Evolutionary conservation across 2,797 vertebrate genomes (phyloP).

Genomic region (Ctenopoma multispine): DNA sequence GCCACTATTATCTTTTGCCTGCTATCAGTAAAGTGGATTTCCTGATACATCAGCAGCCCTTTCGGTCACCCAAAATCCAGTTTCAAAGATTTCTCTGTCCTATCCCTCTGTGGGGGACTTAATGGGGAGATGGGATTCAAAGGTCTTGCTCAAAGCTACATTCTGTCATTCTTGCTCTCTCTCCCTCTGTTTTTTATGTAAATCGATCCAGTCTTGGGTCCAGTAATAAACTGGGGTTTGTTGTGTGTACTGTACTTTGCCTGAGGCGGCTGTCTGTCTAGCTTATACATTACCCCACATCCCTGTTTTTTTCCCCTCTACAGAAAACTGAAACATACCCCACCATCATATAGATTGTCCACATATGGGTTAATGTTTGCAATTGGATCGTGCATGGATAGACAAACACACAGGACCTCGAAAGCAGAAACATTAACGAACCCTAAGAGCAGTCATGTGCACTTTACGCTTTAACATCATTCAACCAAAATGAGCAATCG

Average conservation of each 20-base stretch:
- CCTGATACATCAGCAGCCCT: conserved; percentile 62
- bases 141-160: conserved; percentile 68
- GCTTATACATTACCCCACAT: conserved; percentile 77
- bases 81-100: conserved; percentile 69
- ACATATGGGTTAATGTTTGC: conserved; percentile 73
- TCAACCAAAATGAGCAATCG: conserved; percentile 56
- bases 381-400: conserved; percentile 57
- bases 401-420: conserved; percentile 45
- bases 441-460: conserved; percentile 31
- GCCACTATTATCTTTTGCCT: conserved; percentile 66
- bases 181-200: conserved; percentile 69
- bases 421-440: conserved; percentile 31
- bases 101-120: conserved; percentile 68
- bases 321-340: conserved; percentile 64
- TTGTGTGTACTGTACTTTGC: conserved; percentile 67
- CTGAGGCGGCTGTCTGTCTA: conserved; percentile 84
- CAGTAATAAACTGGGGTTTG: conserved; percentile 73
- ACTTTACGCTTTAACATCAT: conserved; percentile 20
- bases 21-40: conserved; percentile 76
- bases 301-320: conserved; percentile 42
- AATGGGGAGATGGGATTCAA: conserved; percentile 68
- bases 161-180: conserved; percentile 61
- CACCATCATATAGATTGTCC: conserved; percentile 60
- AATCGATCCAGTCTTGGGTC: conserved; percentile 80
- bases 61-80: conserved; percentile 70